A percentile compares a stretch with the other conserved stretches of the same genome.
Evolutionary conservation across 2,888 invertebrate species (phyloP).

Genomic region (Ecliptopera silaceata): DNA sequence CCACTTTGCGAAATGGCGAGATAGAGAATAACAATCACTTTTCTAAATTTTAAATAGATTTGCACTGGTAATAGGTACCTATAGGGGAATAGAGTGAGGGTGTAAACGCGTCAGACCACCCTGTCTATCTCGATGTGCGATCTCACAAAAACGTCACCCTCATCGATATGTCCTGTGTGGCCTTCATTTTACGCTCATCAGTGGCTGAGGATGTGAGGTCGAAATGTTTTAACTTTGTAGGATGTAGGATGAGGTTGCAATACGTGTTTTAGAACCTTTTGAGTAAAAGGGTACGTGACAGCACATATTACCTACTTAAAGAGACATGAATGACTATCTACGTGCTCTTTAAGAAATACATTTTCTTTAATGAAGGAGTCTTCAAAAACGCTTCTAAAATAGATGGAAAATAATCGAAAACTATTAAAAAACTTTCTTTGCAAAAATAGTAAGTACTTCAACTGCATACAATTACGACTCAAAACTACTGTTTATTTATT

Average conservation of each 20-base stretch:
- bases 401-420: too few relatives aligned
- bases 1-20: background rate
- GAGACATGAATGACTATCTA: background rate
- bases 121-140: constrained; percentile 65
- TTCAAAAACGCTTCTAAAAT: too few relatives aligned
- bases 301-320: background rate
- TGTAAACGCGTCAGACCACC: constrained; percentile 63
- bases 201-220: constrained; percentile 44
- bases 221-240: constrained; percentile 14
- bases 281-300: constrained; percentile 11
- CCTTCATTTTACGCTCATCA: constrained; percentile 68
- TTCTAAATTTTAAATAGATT: background rate
- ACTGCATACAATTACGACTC: too few relatives aligned
- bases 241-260: constrained; percentile 26
- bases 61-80: constrained; percentile 6
- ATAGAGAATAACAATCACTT: background rate
- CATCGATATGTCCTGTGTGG: constrained; percentile 73
- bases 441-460: too few relatives aligned
- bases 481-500: too few relatives aligned
- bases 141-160: constrained; percentile 71
- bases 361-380: too few relatives aligned
- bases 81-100: constrained; percentile 37
- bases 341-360: too few relatives aligned
- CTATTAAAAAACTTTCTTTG: too few relatives aligned
- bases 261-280: background rate